Evolutionary conservation across 2,113 vertebrate species (phyloP), one percentile per base, ranked within the genome.

Genomic region (Triplophysa rosa): DNA sequence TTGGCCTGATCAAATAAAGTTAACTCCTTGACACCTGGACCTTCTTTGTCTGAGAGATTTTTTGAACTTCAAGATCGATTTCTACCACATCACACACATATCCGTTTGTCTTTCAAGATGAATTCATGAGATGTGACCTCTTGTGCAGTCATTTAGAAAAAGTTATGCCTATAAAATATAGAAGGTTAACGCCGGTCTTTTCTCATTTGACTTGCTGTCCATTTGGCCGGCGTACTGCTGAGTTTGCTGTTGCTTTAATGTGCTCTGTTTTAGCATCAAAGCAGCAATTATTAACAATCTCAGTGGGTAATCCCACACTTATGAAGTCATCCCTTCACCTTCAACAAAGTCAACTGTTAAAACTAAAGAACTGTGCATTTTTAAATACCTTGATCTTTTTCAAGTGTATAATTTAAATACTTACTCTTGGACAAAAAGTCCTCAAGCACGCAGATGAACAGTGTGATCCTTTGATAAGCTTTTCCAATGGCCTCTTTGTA

Each of bases 231-330:
- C 67, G 42, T 67, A 79, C 82, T 85, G 84, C 72, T 59, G 73
- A 78, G 74, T 81, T 47, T 33, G 63, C 65, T 68, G 84, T 84
- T 79, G 78, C 71, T 83, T 56, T 79, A 84, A 81, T 83, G 68
- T 72, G 79, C 77, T 85, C 68, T 74, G 86, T 40, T 88, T 80
- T 83, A 65, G 80, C 0, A 59, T 59, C 73, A 80, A 84, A 79
- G 74, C 74, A 75, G 80, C 69, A 81, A 72, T 90, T 81, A 88
- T 87, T 87, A 88, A 74, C 79, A 56, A 67, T 84, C 84, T 79
- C 84, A 24, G 52, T 49, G 56, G 86, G 78, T 73, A 64, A 68
- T 62, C 65, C 2, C 12, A 21, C 47, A 0, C 70, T 73, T 70
- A 52, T 81, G 79, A 24, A 73, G 69, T 69, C 70, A 65, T 37